Conservation (phyloP, 2,797 vertebrate species). For the Protonibea diacanthus region DNA sequence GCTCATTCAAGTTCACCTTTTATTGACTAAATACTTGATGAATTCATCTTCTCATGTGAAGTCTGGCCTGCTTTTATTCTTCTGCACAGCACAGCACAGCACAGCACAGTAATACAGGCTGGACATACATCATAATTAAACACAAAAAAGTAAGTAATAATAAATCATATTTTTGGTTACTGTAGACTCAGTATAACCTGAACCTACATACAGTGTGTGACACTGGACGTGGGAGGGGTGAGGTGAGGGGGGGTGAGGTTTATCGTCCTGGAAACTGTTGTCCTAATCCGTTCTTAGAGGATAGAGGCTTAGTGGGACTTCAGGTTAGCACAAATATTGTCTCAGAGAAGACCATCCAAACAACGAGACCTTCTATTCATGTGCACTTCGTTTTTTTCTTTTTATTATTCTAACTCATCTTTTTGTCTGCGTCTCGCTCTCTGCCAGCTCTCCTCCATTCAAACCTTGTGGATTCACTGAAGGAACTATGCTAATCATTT, state of each 20-base stretch:
- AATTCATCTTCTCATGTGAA: too few species aligned
- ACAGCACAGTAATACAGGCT: too few species aligned
- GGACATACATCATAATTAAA: too few species aligned
- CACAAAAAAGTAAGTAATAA: background rate
- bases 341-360: constrained; percentile 25
- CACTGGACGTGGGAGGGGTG: constrained; percentile 9
- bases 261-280: constrained; percentile 69
- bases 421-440: background rate
- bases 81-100: too few species aligned
- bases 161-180: background rate
- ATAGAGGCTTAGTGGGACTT: constrained; percentile 80
- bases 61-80: too few species aligned
- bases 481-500: constrained; percentile 20
- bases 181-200: background rate
- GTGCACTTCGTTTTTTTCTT: background rate
- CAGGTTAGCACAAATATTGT: constrained; percentile 56
- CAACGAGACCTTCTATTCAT: background rate
- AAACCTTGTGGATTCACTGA: constrained; percentile 27
- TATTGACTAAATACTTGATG: too few species aligned
- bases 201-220: background rate
- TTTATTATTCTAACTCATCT: background rate
- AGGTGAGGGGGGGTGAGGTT: constrained; percentile 41
- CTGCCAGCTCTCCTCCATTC: background rate
- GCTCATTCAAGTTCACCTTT: too few species aligned
- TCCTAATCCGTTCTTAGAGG: constrained; percentile 82